Percentiles rank a stretch among this genome's conserved stretches.
Evolutionary conservation across 2,888 invertebrate species (phyloP).

Genomic region (Apotomis capreana): DNA sequence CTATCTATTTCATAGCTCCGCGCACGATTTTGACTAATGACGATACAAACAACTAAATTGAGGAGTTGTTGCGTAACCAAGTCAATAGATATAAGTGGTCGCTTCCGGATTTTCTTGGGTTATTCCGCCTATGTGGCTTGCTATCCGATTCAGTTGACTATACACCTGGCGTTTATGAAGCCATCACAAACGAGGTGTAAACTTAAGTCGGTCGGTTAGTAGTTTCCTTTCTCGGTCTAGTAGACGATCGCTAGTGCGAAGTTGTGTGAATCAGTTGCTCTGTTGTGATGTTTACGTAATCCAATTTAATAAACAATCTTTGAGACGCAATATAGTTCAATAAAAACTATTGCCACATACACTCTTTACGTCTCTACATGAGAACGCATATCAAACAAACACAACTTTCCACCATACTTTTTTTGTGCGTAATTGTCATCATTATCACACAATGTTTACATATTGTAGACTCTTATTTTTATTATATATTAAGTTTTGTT

Average conservation of each 20-base stretch:
- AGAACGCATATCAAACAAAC: too few species aligned
- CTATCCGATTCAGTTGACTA: background rate
- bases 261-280: background rate
- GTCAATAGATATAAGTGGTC: constrained; percentile 34
- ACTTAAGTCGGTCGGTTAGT: background rate
- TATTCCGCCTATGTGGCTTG: constrained; percentile 16
- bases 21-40: constrained; percentile 35
- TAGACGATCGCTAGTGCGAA: constrained; percentile 19
- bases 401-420: too few species aligned
- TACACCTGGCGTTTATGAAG: background rate
- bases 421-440: too few species aligned
- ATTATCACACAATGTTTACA: too few species aligned
- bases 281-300: constrained; percentile 18
- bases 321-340: background rate
- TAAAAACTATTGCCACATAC: background rate
- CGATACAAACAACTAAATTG: constrained; percentile 37
- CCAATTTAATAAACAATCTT: constrained; percentile 2
- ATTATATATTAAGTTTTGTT: too few species aligned
- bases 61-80: constrained; percentile 36
- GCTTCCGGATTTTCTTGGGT: constrained; percentile 40
- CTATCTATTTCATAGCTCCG: constrained; percentile 6
- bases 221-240: constrained; percentile 21
- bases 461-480: too few species aligned
- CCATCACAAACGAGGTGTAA: background rate
- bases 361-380: too few species aligned